Base-by-base conservation (phyloP, 2,888 invertebrate species). In the Doris montereyensis region DNA sequence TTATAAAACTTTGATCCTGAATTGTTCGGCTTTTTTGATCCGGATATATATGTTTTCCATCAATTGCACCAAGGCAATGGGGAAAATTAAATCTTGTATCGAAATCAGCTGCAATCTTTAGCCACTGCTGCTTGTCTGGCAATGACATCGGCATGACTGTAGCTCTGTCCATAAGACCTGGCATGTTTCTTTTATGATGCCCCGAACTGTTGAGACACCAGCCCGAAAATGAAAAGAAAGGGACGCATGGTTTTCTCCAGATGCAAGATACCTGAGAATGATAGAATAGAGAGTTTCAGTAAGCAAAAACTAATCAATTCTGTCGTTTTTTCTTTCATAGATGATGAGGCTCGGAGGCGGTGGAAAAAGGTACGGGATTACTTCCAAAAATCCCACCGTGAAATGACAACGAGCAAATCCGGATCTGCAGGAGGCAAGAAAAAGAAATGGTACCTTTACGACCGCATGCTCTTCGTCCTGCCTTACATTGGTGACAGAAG, bases 311-410 rank as follows among this genome's bases (percentile, higher is more conserved):
- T n/a, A n/a, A n/a, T n/a, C n/a, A n/a, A n/a, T n/a, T n/a, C n/a
- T n/a, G n/a, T n/a, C n/a, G n/a, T 67, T 58, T 68, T 68, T 34
- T 76, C 68, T 28, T 68, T 67, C 76, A 58, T 24, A 58, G 58
- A 58, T 4, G 58, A 2, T 58, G 58, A 58, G 10, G 10, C 3
- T 58, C 2, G 52, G 8, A 52, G 13, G 13, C 52, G 52, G 10
- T 52, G 58, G 58, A 58, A 58, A 58, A 58, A 58, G 10, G 21
- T 58, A 2, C 2, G 58, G 10, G n/a, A n/a, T n/a, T n/a, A 67
- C 10, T 67, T 67, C 24, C 67, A 8, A 67, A 67, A 67, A 67
- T 24, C 67, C 4, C 67, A 67, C 26, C 67, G 67, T 21, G 67
- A 67, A 67, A 10, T 21, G 24, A 67, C 67, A 67, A 67, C 28